Evolutionary conservation across 2,888 invertebrate genomes (phyloP), one percentile per base, ranked within the genome.

Genomic region (Cancer borealis): DNA sequence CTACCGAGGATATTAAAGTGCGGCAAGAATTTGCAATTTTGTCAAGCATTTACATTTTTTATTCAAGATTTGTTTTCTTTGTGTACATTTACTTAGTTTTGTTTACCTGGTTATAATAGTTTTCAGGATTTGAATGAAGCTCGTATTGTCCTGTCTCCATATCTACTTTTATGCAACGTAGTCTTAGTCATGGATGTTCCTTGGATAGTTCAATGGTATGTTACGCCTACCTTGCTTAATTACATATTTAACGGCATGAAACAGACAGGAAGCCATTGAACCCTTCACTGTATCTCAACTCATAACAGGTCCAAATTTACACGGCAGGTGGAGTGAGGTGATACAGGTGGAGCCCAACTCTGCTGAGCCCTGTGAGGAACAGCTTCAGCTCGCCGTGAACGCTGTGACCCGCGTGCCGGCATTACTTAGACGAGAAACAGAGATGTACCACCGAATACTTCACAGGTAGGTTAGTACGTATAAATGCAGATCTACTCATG

Each of bases 1-100:
- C 95, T 93, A 95, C 94, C 94, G 92, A 94, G 92, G 94, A 94
- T 39, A 39, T 39, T 39, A 39, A n/a, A n/a, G n/a, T n/a, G n/a
- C n/a, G n/a, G n/a, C n/a, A n/a, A 1, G 39, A 39, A 39, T 39
- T 39, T 39, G 1, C 39, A 39, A 1, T 39, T 39, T 39, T 39
- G 39, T 39, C 39, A 39, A 39, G 39, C 39, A 39, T 39, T 39
- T 39, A 39, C 39, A 39, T 39, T 1, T 39, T 39, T 39, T 39
- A 39, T 1, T 39, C 39, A 39, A n/a, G n/a, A n/a, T 39, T 2
- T 39, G 39, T 39, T 39, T 39, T 39, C 39, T 39, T 39, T 39
- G 39, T 39, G 39, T 39, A 39, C 39, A 39, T 39, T 39, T 2
- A 39, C 39, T 39, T 39, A 39, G 39, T 39, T 39, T 39, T 39